These are phyloP conservation scores for Nothocercus julius DNA, from an alignment of 2,113 vertebrate genomes.

Conservation along the genomic window DNA sequence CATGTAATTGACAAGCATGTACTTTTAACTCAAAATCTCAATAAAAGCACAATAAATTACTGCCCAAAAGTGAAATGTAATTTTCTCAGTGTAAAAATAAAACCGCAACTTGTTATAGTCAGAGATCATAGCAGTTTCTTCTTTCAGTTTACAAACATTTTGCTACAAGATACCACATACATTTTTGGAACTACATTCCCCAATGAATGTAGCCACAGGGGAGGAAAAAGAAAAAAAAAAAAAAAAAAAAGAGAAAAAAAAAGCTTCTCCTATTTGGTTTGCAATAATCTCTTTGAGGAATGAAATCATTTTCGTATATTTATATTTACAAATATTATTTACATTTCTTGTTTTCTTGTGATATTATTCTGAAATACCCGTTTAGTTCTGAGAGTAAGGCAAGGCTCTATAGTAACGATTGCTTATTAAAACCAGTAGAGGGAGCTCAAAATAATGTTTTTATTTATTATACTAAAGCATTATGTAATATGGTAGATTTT, in stretches of 20 bases:
- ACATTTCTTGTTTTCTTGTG: not conserved
- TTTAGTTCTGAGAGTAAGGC: not conserved
- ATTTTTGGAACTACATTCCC: not conserved
- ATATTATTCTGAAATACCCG: not conserved
- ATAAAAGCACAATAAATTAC: not conserved
- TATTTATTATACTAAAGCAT: not conserved
- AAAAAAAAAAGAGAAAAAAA: not conserved
- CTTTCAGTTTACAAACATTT: not conserved
- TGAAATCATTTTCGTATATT: not conserved
- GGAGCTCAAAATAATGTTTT: conserved; percentile 16
- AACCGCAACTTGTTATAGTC: not conserved
- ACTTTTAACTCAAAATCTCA: not conserved
- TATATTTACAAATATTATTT: not conserved
- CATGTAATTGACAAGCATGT: not conserved
- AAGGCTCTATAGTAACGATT: not conserved
- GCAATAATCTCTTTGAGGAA: not conserved
- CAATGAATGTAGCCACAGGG: not conserved
- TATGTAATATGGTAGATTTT: not conserved
- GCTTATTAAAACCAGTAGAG: conserved; percentile 16
- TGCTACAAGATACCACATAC: not conserved
- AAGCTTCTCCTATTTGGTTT: not conserved
- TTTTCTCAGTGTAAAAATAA: not conserved
- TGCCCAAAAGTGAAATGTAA: not conserved
- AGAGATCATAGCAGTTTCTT: too few species aligned
- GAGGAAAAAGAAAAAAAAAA: not conserved